These are phyloP conservation scores for Aphelinus certus DNA, from an alignment of 1,140 invertebrate species.

Conservation along the genomic window DNA sequence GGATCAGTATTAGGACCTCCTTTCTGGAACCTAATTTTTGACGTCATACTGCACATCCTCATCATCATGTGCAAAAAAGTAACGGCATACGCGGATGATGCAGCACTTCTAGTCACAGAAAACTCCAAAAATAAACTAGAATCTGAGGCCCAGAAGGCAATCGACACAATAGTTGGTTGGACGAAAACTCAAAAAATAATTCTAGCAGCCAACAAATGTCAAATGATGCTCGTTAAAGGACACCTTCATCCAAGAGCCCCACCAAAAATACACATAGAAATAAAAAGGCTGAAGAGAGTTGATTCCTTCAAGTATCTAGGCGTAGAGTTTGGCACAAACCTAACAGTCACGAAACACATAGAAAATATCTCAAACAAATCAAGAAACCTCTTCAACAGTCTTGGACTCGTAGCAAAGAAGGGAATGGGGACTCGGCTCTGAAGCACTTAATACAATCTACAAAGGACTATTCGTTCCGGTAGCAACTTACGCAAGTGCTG, in stretches of 20 bases:
- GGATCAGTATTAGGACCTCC: not conserved
- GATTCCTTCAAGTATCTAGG: no score
- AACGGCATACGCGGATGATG: no score
- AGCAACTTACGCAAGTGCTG: slow-evolving; percentile 23
- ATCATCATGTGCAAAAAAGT: no score
- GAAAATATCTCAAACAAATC: not conserved
- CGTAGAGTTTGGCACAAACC: no score
- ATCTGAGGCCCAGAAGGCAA: not conserved
- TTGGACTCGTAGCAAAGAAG: slow-evolving; percentile 13
- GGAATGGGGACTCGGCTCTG: slow-evolving; percentile 29
- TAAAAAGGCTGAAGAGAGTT: no score
- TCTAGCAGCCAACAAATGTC: not conserved
- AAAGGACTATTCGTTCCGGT: slow-evolving; percentile 29
- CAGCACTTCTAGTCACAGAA: not conserved
- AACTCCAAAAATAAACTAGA: not conserved
- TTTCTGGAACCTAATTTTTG: no score
- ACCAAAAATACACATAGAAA: no score
- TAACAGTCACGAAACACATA: no score
- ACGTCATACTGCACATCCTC: no score
- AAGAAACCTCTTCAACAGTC: no score
- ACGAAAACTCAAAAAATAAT: not conserved
- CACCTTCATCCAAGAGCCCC: not conserved
- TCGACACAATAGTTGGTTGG: not conserved
- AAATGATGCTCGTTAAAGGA: not conserved
- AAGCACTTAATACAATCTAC: slow-evolving; percentile 9